Percentiles rank a stretch among this genome's conserved stretches.
These are phyloP conservation scores for Eulemur macaco DNA, from an alignment of 2,113 vertebrate genomes.

Conservation along the genomic window DNA sequence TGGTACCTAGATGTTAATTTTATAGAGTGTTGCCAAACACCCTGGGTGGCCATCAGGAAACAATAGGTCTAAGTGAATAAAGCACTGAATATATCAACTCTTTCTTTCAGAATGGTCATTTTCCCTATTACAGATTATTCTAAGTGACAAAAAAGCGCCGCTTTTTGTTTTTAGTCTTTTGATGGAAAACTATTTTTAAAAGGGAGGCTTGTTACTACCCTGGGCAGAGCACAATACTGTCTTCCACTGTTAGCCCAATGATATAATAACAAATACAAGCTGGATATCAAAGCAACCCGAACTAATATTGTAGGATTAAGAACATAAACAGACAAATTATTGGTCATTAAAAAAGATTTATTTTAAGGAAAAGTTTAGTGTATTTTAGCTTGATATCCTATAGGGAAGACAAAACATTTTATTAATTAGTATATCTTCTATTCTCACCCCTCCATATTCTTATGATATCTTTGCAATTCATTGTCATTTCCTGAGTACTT, in stretches of 20 bases:
- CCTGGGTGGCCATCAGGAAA: neutral
- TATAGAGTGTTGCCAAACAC: neutral
- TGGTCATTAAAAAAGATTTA: neutral
- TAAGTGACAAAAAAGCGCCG: neutral
- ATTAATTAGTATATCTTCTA: neutral
- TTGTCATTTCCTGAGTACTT: conserved; percentile 19
- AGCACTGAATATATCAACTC: conserved; percentile 18
- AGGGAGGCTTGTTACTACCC: neutral
- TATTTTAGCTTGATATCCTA: conserved; percentile 14
- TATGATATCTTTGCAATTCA: neutral
- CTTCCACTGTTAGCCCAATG: neutral
- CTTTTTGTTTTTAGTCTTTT: neutral
- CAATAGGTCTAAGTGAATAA: conserved; percentile 53
- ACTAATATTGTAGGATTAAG: neutral
- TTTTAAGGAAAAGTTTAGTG: neutral
- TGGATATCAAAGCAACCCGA: neutral
- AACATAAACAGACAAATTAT: conserved; percentile 29
- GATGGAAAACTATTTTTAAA: conserved; percentile 31
- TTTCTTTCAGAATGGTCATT: conserved; percentile 44
- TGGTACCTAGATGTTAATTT: conserved; percentile 19
- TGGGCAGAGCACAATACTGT: neutral
- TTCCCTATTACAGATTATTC: neutral
- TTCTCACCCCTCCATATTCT: neutral
- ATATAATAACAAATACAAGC: neutral
- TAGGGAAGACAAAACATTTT: neutral